Conservation (phyloP, 23 tunicate genomes). For the Botrylloides violaceus region DNA sequence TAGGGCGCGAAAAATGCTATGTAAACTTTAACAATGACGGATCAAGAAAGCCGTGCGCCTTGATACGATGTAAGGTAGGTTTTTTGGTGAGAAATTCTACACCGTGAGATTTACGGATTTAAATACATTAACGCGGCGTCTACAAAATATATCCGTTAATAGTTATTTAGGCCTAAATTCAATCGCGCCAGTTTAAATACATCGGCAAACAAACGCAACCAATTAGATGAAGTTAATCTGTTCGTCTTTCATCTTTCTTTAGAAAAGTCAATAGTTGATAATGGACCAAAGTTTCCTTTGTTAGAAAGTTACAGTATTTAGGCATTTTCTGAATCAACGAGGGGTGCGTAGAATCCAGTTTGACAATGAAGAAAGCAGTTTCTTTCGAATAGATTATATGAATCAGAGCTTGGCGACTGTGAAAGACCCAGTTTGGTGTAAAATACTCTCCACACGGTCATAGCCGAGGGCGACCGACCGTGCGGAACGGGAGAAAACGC, state of each 20-base stretch:
- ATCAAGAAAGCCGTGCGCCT: conserved; percentile 1
- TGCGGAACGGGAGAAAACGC: no score
- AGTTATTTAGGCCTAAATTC: conserved; percentile 18
- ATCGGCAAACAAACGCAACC: conserved; percentile 11
- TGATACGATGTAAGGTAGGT: background rate
- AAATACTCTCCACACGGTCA: no score
- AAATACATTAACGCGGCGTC: conserved; percentile 21
- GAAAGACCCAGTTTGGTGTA: no score
- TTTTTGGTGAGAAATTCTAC: background rate
- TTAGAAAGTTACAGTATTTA: no score
- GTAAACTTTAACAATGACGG: background rate
- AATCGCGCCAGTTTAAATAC: conserved; percentile 4
- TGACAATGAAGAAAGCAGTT: no score
- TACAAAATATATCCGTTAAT: conserved; percentile 21
- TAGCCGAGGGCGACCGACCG: no score
- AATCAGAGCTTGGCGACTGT: no score
- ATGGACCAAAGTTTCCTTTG: no score
- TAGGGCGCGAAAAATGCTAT: background rate
- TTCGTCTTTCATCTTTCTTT: background rate
- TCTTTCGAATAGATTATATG: no score
- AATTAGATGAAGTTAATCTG: background rate
- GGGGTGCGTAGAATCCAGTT: no score
- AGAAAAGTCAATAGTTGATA: background rate
- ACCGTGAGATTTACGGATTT: conserved; percentile 12
- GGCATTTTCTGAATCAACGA: no score